Evolutionary conservation across 2,888 invertebrate genomes (phyloP).

Genomic region (Drosophila fungiperda): DNA sequence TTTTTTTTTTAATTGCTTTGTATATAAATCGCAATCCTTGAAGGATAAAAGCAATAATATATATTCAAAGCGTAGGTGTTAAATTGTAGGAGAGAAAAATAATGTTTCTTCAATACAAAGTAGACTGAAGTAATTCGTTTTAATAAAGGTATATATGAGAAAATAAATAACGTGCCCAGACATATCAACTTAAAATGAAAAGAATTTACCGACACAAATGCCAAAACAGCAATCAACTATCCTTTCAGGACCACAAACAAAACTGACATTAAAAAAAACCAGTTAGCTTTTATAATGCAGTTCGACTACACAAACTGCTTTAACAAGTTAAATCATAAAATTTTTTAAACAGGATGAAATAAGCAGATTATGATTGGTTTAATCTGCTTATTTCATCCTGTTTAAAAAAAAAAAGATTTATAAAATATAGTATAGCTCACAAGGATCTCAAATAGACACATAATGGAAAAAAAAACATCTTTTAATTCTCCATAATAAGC

Average conservation of each 20-base stretch:
- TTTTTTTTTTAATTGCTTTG: background rate
- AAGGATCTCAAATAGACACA: background rate
- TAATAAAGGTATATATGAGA: background rate
- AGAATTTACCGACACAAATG: background rate
- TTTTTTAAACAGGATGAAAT: background rate
- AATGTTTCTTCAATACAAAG: background rate
- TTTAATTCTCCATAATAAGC: background rate
- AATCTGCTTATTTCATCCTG: no score
- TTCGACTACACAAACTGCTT: background rate
- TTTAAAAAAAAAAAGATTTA: background rate
- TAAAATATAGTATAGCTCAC: background rate
- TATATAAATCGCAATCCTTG: background rate
- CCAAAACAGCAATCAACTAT: slow-evolving; percentile 1
- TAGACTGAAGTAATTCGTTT: background rate
- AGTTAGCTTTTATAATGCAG: background rate
- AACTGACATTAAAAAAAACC: background rate
- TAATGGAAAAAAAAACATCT: background rate
- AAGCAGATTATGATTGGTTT: background rate
- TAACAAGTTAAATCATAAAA: background rate
- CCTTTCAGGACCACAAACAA: background rate
- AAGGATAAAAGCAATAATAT: background rate
- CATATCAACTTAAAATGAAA: background rate
- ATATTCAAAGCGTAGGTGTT: background rate
- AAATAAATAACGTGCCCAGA: background rate
- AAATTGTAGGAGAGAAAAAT: background rate